Evolutionary conservation across 2,797 vertebrate species (phyloP).

Genomic region (Halcyon smyrnensis): DNA sequence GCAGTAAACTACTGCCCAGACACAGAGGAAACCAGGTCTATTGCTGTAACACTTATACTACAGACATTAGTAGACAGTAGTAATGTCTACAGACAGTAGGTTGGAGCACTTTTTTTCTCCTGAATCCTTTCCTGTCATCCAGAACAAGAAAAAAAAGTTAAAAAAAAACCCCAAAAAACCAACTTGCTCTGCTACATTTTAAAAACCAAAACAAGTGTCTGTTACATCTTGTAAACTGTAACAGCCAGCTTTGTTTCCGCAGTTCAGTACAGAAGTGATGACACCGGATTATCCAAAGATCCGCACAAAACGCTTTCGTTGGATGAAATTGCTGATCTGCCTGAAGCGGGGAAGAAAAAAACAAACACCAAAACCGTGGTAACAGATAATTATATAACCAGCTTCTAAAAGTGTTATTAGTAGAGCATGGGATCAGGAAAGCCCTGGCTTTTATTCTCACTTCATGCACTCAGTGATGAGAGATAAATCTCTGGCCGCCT

Average conservation of each 20-base stretch:
- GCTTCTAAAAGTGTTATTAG: constrained; percentile 59
- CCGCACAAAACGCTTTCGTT: background rate
- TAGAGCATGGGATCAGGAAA: constrained; percentile 1
- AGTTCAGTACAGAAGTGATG: background rate
- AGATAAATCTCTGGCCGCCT: background rate
- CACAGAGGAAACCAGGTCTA: background rate
- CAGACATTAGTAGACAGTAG: background rate
- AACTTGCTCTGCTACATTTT: background rate
- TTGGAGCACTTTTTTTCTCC: background rate
- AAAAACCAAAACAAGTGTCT: background rate
- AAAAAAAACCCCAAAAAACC: background rate
- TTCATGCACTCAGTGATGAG: constrained; percentile 39
- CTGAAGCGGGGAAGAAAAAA: background rate
- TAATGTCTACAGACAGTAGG: background rate
- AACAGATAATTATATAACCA: constrained; percentile 68
- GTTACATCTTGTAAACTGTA: background rate
- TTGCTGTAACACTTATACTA: background rate
- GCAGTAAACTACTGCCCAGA: constrained; percentile 26
- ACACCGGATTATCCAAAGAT: constrained; percentile 28
- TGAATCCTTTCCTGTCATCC: background rate
- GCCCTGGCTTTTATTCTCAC: constrained; percentile 50
- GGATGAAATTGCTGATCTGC: constrained; percentile 25
- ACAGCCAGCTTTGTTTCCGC: constrained; percentile 3
- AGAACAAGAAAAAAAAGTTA: background rate
- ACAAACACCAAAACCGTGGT: background rate